phyloP scores from a whole-genome alignment of 2,797 vertebrate species.

The Forpus xanthops region DNA sequence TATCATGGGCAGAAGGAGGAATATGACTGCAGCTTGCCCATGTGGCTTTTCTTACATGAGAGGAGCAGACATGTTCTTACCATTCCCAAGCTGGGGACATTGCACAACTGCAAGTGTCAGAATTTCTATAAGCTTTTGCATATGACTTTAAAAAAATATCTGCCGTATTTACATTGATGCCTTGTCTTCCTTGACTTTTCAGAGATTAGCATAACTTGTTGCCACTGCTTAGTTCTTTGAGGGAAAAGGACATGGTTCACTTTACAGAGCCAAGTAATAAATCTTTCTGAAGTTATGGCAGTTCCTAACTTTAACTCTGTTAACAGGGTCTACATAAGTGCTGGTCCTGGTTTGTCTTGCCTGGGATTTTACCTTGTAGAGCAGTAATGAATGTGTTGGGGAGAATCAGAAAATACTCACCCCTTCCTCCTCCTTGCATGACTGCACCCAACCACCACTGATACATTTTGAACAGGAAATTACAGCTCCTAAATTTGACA shows the following conservation, averaged over 20 bases:
- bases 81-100: not conserved
- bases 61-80: rapidly evolving
- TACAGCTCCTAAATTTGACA: not conserved
- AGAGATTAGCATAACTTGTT: not conserved
- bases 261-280: not conserved
- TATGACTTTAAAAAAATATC: not conserved
- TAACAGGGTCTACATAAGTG: not conserved
- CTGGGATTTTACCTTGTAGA: not conserved
- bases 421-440: not conserved
- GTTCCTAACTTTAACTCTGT: not conserved
- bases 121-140: not conserved
- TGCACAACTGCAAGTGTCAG: not conserved
- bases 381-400: not conserved
- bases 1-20: rapidly evolving
- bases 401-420: not conserved
- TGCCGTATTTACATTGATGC: not conserved
- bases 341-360: not conserved
- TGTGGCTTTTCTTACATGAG: not conserved
- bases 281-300: not conserved
- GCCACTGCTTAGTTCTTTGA: not conserved
- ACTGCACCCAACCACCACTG: not conserved
- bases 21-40: rapidly evolving
- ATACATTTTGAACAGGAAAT: not conserved
- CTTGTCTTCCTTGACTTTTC: not conserved
- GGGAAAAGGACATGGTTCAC: not conserved